Evolutionary conservation across 1,140 invertebrate species (phyloP).

Genomic region (Drosophila busckii): DNA sequence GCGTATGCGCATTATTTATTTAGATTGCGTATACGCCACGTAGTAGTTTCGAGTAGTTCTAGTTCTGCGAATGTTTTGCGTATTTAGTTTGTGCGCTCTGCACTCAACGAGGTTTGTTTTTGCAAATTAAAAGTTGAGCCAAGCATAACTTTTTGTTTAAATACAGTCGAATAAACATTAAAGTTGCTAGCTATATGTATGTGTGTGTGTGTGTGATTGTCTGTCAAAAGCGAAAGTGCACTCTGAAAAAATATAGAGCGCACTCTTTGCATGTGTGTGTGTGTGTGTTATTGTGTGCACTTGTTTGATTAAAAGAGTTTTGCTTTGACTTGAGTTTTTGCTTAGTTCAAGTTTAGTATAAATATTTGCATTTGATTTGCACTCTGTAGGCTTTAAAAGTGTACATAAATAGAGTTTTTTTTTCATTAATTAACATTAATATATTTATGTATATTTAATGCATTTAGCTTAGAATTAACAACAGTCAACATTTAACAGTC

Average conservation of each 20-base stretch:
- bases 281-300: too few species aligned
- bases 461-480: slow-evolving; percentile 56
- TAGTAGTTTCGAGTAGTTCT: slow-evolving; percentile 5
- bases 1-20: slow-evolving; percentile 62
- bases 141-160: slow-evolving; percentile 20
- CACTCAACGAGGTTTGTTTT: slow-evolving; percentile 27
- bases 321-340: too few species aligned
- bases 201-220: slow-evolving; percentile 26
- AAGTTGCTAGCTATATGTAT: slow-evolving; percentile 21
- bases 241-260: slow-evolving; percentile 28
- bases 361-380: slow-evolving; percentile 9
- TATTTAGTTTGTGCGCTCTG: not conserved
- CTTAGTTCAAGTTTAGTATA: too few species aligned
- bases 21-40: slow-evolving; percentile 35
- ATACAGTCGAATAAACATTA: slow-evolving; percentile 15
- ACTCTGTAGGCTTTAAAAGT: too few species aligned
- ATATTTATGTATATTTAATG: slow-evolving; percentile 35
- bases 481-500: slow-evolving; percentile 79
- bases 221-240: slow-evolving; percentile 60
- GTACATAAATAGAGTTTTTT: too few species aligned
- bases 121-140: slow-evolving; percentile 62
- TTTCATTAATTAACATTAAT: slow-evolving; percentile 28
- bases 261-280: too few species aligned
- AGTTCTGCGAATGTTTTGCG: slow-evolving; percentile 9
- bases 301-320: too few species aligned